Evolutionary conservation across 1,140 invertebrate species (phyloP), one percentile per base, ranked within the genome.

Genomic region (Ceratoteleas bidentatus): DNA sequence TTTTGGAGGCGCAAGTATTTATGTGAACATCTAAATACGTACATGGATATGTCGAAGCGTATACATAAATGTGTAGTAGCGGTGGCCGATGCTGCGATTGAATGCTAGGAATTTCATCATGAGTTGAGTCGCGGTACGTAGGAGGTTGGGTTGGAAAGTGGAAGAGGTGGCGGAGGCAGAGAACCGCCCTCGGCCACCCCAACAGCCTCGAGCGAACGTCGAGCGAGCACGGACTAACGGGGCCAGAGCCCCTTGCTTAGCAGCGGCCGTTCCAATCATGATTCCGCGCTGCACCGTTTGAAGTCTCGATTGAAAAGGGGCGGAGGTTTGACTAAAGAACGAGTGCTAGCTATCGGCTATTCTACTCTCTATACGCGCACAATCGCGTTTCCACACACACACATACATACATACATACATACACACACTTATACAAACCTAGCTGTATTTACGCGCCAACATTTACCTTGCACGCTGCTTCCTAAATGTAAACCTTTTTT

Each of bases 101-200:
- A 91, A 91, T 91, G 89, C 88, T 88, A 91, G 89, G 90, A 91
- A 91, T 91, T 91, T 91, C 90, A 91, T 91, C 89, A 91, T 90
- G 88, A 91, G 89, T 88, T 85, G 86, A 88, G 87, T 87, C 88
- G 87, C 74, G 85, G 81, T 76, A 82, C 77, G 70, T 79, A 70
- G 78, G 85, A 88, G 88, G 86, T 85, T 79, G 82, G 66, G 83
- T 81, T 74, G 79, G 79, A 84, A 82, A 78, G 85, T 83, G 81
- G 73, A 85, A 82, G 85, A 86, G 83, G 75, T 81, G 83, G 83
- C 77, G 84, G 85, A 84, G 81, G 77, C 75, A 83, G 84, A 86
- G 81, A 86, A 87, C 88, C 88, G 87, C 87, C 87, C 86, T 86
- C 84, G 85, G 86, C 85, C 83, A 87, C 83, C 86, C 86, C 83